phyloP scores from a whole-genome alignment of 2,113 vertebrate genomes.

The Poicephalus meyeri region DNA sequence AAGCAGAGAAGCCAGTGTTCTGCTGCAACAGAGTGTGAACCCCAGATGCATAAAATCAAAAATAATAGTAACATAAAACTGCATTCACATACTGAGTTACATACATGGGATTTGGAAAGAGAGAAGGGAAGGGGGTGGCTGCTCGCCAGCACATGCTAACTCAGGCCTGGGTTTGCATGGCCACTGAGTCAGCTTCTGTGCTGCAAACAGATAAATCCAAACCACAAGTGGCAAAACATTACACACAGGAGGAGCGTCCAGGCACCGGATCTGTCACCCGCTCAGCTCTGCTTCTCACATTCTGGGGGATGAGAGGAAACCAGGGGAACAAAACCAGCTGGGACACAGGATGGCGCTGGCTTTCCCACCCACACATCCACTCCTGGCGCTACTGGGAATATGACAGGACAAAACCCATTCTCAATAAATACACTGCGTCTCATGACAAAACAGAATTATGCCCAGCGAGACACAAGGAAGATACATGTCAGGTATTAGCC shows the following conservation, averaged over 20 bases:
- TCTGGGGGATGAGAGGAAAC: background rate
- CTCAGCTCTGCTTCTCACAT: constrained; percentile 10
- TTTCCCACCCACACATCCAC: background rate
- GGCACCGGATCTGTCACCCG: background rate
- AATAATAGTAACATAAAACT: background rate
- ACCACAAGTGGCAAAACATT: constrained; percentile 9
- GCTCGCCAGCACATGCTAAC: background rate
- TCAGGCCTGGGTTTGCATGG: background rate
- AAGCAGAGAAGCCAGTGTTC: background rate
- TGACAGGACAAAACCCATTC: background rate
- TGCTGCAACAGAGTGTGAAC: fast-evolving
- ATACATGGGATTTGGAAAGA: background rate
- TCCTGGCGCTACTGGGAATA: background rate
- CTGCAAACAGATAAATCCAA: constrained; percentile 22
- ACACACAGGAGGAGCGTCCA: background rate
- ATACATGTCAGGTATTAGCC: background rate
- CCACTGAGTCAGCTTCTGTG: constrained; percentile 60
- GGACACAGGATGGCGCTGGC: background rate
- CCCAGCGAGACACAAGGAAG: background rate
- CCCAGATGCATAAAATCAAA: background rate
- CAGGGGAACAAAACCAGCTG: background rate
- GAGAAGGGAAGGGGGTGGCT: background rate
- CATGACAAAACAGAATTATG: background rate
- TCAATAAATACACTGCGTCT: fast-evolving
- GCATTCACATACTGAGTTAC: background rate